Percentiles rank a stretch among this genome's conserved stretches.
Evolutionary conservation across 2,113 vertebrate species (phyloP).

Genomic region (Verasper variegatus): DNA sequence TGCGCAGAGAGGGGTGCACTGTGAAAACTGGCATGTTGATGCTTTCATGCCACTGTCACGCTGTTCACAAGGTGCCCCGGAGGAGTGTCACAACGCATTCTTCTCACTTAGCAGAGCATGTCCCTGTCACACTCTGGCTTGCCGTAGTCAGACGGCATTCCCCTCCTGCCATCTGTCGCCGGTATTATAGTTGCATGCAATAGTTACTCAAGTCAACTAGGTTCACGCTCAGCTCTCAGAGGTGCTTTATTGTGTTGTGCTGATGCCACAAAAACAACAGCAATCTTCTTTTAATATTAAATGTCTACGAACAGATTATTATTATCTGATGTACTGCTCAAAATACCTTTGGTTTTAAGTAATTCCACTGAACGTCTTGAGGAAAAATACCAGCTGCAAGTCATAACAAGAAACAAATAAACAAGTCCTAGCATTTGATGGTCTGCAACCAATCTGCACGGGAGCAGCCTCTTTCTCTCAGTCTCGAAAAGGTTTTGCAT

Average conservation of each 20-base stretch:
- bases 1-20: slow-evolving; percentile 48
- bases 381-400: slow-evolving; percentile 22
- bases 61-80: slow-evolving; percentile 73
- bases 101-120: slow-evolving; percentile 69
- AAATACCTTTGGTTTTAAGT: no score
- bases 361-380: slow-evolving; percentile 16
- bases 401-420: slow-evolving; percentile 2
- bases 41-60: slow-evolving; percentile 74
- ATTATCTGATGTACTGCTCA: not conserved
- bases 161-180: slow-evolving; percentile 63
- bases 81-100: slow-evolving; percentile 73
- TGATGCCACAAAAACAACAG: slow-evolving; percentile 10
- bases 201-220: slow-evolving; percentile 49
- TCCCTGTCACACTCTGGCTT: slow-evolving; percentile 72
- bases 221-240: slow-evolving; percentile 22
- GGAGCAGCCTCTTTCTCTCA: not conserved
- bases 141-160: slow-evolving; percentile 69
- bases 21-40: slow-evolving; percentile 76
- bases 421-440: slow-evolving; percentile 4
- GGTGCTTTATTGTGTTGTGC: not conserved
- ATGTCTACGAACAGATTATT: slow-evolving; percentile 10
- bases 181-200: slow-evolving; percentile 38
- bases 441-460: not conserved
- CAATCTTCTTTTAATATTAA: slow-evolving; percentile 3
- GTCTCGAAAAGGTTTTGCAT: no score